Evolutionary conservation across 1,140 invertebrate species (phyloP), one percentile per base, ranked within the genome.

Genomic region (Apis cerana): DNA sequence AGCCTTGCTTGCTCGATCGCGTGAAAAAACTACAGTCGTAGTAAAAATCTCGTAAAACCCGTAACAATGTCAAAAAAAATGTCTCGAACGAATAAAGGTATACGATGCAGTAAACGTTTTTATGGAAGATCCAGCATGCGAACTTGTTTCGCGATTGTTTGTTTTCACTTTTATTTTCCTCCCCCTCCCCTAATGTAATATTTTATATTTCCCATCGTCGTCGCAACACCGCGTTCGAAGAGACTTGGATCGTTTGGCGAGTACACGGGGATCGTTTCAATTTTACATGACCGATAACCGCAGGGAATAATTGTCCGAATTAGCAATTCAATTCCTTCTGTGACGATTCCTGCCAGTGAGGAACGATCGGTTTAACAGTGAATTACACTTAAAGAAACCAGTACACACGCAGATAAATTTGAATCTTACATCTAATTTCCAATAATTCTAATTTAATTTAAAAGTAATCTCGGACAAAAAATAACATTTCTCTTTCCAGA

Each of bases 11-110:
- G 12, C 27, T 10, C 10, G 59, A 27, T 54, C 74, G 50, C 71
- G 27, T 50, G 83, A 61, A 2, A 33, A 3, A 58, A 75, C 58
- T 33, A 75, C 50, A 23, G 11, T 9, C 50, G 27, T 27, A 43
- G 58, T 81, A 75, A 81, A 81, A 81, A 50, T 65, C 52, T 81
- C 71, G 50, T 81, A 75, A 77, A 77, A 48, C 43, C 61, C n/a
- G 23, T 19, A 33, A 23, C 74, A 56, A 58, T 82, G 72, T 67
- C 72, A 43, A 43, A 43, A 43, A 82, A 75, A 85, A 86, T 86
- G 68, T 54, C 64, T 54, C 54, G 48, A 43, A 21, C 58, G 13
- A 43, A 33, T n/a, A 0, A 65, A 9, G 13, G 7, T 52, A 7
- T 17, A 12, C 8, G 13, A 2, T 10, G 77, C 43, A 13, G 15